Conservation (phyloP, 2,888 invertebrate species). For the Cactoblastis cactorum region DNA sequence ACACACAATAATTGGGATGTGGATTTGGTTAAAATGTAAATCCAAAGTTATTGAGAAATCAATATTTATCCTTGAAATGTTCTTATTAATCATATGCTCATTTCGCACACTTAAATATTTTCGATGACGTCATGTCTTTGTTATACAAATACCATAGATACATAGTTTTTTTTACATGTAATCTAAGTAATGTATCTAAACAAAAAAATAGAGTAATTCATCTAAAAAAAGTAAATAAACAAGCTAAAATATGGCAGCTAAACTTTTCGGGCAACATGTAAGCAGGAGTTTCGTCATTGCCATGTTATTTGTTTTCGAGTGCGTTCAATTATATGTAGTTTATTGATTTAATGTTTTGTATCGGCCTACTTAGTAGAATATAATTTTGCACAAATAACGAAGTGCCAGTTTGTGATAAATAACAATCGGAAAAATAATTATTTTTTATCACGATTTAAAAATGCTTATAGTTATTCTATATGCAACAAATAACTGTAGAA, state of each 20-base stretch:
- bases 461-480: constrained; percentile 9
- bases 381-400: constrained; percentile 42
- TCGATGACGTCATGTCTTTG: no score
- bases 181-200: no score
- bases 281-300: neutral
- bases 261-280: neutral
- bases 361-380: constrained; percentile 28
- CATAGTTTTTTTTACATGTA: no score
- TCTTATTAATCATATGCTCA: neutral
- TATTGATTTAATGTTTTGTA: constrained; percentile 26
- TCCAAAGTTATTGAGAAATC: no score
- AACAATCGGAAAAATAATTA: constrained; percentile 13
- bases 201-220: no score
- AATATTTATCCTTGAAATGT: no score
- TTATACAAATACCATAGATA: no score
- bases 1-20: no score
- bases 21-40: no score
- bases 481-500: constrained; percentile 2
- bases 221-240: no score
- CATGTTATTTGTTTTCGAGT: neutral
- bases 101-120: neutral
- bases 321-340: neutral
- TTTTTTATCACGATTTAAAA: constrained; percentile 5
- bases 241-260: no score
- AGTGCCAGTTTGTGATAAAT: constrained; percentile 35